Evolutionary conservation across 2,113 vertebrate genomes (phyloP).

Genomic region (Mormyrus iriodes): DNA sequence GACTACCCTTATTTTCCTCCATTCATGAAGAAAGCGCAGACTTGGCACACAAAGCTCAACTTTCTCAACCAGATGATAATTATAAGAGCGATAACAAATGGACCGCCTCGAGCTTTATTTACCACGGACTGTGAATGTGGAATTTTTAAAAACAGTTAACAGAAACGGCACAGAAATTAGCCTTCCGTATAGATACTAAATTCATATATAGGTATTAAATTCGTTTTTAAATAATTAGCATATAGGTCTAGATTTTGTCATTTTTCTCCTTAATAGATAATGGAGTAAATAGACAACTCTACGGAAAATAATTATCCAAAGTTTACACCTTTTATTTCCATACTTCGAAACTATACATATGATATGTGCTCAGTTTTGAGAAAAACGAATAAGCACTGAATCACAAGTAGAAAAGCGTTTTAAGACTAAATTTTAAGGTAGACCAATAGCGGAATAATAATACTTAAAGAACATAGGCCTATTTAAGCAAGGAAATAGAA

Average conservation of each 20-base stretch:
- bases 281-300: background rate
- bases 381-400: background rate
- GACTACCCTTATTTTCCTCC: constrained; percentile 61
- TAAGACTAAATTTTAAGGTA: background rate
- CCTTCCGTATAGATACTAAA: background rate
- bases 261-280: background rate
- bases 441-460: background rate
- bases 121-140: background rate
- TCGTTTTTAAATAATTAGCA: background rate
- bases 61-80: constrained; percentile 57
- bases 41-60: constrained; percentile 59
- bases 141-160: constrained; percentile 13
- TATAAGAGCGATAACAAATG: constrained; percentile 57
- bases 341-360: background rate
- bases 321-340: background rate
- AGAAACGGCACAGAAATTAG: background rate
- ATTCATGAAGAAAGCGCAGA: constrained; percentile 55
- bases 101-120: constrained; percentile 19
- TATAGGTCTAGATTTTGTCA: background rate
- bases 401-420: background rate
- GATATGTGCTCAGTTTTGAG: background rate
- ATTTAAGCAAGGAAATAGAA: background rate
- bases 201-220: background rate
- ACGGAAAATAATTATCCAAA: background rate
- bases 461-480: background rate